These are phyloP conservation scores for Agapetus fuscipes DNA, from an alignment of 2,888 invertebrate species.

Conservation along the genomic window DNA sequence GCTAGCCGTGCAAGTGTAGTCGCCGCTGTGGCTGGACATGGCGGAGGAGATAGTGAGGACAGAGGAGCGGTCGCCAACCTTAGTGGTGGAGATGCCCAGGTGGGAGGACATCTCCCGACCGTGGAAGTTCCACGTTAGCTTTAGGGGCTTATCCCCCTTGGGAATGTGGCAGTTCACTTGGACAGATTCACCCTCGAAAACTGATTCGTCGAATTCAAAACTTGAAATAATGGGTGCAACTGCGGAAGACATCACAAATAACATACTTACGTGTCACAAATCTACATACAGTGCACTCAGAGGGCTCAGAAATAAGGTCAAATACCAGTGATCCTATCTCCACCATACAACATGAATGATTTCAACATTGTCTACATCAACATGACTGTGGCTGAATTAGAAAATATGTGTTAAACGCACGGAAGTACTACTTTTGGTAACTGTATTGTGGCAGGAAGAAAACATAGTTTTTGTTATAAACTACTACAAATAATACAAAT, in stretches of 20 bases:
- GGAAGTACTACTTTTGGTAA: no score
- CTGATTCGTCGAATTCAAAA: constrained; percentile 49
- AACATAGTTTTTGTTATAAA: no score
- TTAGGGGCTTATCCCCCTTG: constrained; percentile 64
- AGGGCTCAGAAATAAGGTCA: no score
- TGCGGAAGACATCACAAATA: constrained; percentile 29
- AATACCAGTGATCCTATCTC: no score
- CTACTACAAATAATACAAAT: no score
- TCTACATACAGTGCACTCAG: constrained; percentile 36
- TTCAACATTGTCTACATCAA: no score
- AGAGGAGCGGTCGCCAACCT: constrained; percentile 55
- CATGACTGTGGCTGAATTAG: no score
- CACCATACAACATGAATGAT: no score
- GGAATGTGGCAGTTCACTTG: constrained; percentile 42
- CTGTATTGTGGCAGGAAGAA: no score
- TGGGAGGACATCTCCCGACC: constrained; percentile 36
- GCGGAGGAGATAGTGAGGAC: constrained; percentile 60
- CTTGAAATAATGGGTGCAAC: constrained; percentile 51
- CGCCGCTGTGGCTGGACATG: constrained; percentile 57
- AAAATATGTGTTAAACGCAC: no score
- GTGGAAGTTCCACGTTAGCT: constrained; percentile 60
- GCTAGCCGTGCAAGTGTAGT: constrained; percentile 56
- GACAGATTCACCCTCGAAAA: constrained; percentile 49
- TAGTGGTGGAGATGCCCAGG: constrained; percentile 52
- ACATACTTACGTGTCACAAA: background rate